phyloP scores from a whole-genome alignment of 2,797 vertebrate species.

The Paratrypauchen microcephalus region DNA sequence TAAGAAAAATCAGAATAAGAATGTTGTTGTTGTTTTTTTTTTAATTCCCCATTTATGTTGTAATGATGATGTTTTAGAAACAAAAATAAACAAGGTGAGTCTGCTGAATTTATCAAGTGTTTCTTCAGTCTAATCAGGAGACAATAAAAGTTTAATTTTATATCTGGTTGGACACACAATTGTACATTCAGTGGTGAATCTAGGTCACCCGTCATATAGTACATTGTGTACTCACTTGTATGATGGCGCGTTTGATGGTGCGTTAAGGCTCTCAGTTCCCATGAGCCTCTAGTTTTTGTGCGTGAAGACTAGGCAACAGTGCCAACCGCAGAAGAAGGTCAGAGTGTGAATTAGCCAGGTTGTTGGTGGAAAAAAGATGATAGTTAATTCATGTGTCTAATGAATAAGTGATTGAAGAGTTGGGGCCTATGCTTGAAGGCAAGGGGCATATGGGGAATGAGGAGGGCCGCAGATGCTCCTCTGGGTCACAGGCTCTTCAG shows the following conservation, averaged over 20 bases:
- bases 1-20: too few relatives aligned
- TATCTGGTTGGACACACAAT: neutral
- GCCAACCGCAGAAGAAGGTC: conserved; percentile 58
- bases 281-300: conserved; percentile 19
- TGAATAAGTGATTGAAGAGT: conserved; percentile 70
- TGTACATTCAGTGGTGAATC: neutral
- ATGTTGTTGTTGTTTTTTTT: too few relatives aligned
- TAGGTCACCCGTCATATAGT: neutral
- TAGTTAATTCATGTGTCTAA: conserved; percentile 72
- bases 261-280: conserved; percentile 11
- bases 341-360: conserved; percentile 56
- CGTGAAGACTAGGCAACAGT: conserved; percentile 25
- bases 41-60: neutral
- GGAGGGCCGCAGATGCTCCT: conserved; percentile 71
- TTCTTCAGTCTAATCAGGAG: neutral
- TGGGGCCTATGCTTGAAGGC: conserved; percentile 65
- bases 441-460: conserved; percentile 69
- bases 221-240: conserved; percentile 11
- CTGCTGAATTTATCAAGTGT: neutral
- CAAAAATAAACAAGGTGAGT: neutral
- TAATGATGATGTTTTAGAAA: neutral
- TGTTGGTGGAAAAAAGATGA: conserved; percentile 68
- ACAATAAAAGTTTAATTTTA: neutral
- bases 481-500: conserved; percentile 58
- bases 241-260: conserved; percentile 6